phyloP scores from a whole-genome alignment of 1,140 invertebrate genomes.

The Macrobrachium rosenbergii region DNA sequence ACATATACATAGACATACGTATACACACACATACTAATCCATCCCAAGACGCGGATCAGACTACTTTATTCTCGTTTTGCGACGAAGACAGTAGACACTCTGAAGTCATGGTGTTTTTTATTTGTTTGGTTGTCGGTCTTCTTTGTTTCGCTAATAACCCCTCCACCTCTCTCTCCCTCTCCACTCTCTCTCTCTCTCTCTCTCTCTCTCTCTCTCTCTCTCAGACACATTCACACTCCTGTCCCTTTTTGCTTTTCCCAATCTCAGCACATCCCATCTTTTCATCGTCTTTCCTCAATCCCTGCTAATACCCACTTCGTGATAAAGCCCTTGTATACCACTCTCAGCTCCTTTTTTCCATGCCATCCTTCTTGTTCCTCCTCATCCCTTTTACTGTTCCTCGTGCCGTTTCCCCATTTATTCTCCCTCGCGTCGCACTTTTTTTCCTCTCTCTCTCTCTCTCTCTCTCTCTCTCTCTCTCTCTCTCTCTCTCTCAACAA shows the following conservation, averaged over 20 bases:
- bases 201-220: constrained; percentile 13
- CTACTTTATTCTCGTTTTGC: too few species aligned
- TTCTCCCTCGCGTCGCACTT: neutral
- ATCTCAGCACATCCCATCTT: neutral
- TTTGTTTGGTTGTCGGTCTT: neutral
- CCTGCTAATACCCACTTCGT: constrained; percentile 3
- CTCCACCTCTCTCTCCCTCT: neutral
- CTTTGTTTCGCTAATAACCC: neutral
- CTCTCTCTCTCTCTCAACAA: constrained; percentile 25
- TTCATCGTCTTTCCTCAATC: constrained; percentile 1
- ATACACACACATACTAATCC: constrained; percentile 2
- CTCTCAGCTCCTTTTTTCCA: constrained; percentile 4
- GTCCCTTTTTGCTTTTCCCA: neutral
- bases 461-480: constrained; percentile 33
- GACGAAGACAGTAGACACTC: too few species aligned
- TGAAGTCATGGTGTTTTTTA: neutral
- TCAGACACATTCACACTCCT: neutral
- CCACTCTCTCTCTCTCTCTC: constrained; percentile 22
- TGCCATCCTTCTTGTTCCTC: neutral
- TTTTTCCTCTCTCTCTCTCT: constrained; percentile 20
- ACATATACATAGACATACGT: constrained; percentile 7
- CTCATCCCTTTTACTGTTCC: neutral
- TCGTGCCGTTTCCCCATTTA: neutral
- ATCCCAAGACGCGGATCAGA: neutral
- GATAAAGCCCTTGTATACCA: constrained; percentile 7